Evolutionary conservation across 2,113 vertebrate species (phyloP).

Genomic region (Chlamydotis undulata): DNA sequence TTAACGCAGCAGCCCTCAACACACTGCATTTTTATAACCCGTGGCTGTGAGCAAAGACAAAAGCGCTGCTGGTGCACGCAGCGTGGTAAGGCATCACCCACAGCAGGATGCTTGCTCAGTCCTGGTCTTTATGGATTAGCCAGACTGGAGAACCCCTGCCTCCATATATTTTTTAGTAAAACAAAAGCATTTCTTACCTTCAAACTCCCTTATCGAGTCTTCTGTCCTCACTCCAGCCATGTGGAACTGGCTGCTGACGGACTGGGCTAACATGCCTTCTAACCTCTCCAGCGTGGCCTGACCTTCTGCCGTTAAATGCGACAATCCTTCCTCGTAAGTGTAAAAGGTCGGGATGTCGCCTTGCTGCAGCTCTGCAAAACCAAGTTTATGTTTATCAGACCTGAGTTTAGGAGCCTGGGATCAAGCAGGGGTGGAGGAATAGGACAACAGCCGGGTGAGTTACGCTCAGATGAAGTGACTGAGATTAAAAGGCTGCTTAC

Average conservation of each 20-base stretch:
- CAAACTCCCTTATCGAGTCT: constrained; percentile 80
- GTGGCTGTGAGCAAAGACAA: background rate
- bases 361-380: constrained; percentile 83
- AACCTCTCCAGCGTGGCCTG: constrained; percentile 92
- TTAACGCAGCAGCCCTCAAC: background rate
- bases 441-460: background rate
- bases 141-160: background rate
- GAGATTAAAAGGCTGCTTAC: background rate
- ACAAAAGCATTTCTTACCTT: constrained; percentile 77
- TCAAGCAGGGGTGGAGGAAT: background rate
- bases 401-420: background rate
- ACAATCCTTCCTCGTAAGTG: constrained; percentile 95
- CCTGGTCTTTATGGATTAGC: background rate
- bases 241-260: constrained; percentile 88
- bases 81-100: background rate
- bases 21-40: background rate
- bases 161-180: background rate
- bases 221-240: constrained; percentile 96
- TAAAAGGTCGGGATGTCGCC: constrained; percentile 90
- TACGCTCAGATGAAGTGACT: background rate
- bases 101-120: accelerated
- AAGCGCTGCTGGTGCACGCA: background rate
- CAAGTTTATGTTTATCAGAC: background rate
- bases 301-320: constrained; percentile 88
- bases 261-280: constrained; percentile 94